Base-by-base conservation (phyloP, 2,888 invertebrate species). In the Eumerus sabulonum region DNA sequence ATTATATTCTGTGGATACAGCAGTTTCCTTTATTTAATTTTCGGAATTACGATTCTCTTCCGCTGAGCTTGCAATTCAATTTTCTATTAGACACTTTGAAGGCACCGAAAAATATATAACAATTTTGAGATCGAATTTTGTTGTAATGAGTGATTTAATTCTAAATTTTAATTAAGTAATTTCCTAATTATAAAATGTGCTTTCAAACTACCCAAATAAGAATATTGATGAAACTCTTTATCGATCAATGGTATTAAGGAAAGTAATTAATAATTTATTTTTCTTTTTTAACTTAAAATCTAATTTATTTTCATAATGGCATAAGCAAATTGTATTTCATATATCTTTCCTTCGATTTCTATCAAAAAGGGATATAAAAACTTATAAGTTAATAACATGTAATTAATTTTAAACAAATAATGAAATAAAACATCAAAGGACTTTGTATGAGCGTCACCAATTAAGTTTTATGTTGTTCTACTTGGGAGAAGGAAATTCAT, bases 361-460 rank as follows among this genome's bases (percentile, higher is more conserved):
- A 40, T 9, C 19, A 57, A 17, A 45, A 38, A 57, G 14, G 17
- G 38, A 35, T 44, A 44, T 53, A 53, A 47, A 59, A 62, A 62
- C n/a, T 70, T 63, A 62, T 40, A 74, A 64, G 36, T 36, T 57
- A 67, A 48, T 66, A 27, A 71, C 48, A 60, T 66, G 9, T 51
- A 57, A 40, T 51, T 42, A 54, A 44, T 42, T 16, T 13, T 16
- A 44, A 35, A 40, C 27, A 27, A 45, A 9, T 45, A 63, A 57
- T 27, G 17, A 54, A 54, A 40, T 51, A 70, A 76, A 81, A 87
- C 88, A 87, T 89, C 85, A 88, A 90, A 90, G 90, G 86, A 86
- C 86, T 88, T 89, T 90, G 89, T 86, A 86, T 87, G 87, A 87
- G 86, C 86, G 57, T 67, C 27, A 67, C 60, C 59, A 79, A 67